phyloP scores from a whole-genome alignment of 2,888 invertebrate species.

The Parthenolecanium corni region DNA sequence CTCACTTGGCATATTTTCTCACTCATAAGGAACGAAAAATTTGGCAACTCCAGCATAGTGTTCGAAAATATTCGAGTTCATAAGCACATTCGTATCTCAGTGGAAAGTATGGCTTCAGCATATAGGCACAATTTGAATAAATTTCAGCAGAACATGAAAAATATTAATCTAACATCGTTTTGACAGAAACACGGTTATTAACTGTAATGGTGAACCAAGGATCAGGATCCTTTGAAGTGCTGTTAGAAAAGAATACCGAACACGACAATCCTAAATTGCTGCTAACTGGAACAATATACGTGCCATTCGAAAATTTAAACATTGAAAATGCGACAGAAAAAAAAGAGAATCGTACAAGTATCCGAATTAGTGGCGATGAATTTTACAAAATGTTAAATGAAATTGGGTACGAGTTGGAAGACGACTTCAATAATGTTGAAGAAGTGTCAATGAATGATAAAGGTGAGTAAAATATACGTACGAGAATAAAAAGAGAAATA shows the following conservation, averaged over 20 bases:
- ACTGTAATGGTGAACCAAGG: conserved; percentile 49
- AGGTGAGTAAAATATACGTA: conserved; percentile 7
- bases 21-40: conserved; percentile 51
- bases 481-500: too few relatives aligned
- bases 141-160: neutral
- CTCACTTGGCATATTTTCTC: conserved; percentile 67
- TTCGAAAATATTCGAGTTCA: conserved; percentile 75
- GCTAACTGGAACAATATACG: conserved; percentile 55
- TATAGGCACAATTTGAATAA: neutral
- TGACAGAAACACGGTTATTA: conserved; percentile 35
- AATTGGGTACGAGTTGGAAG: conserved; percentile 12
- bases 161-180: too few relatives aligned
- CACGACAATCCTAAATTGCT: conserved; percentile 53
- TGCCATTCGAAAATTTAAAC: conserved; percentile 44
- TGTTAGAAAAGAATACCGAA: conserved; percentile 34
- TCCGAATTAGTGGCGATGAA: conserved; percentile 8
- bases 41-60: conserved; percentile 59
- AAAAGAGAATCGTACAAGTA: conserved; percentile 15
- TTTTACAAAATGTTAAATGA: conserved; percentile 18
- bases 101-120: conserved; percentile 41
- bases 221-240: conserved; percentile 48
- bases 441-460: conserved; percentile 15
- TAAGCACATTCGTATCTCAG: conserved; percentile 65
- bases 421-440: conserved; percentile 11
- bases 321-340: conserved; percentile 43